These are phyloP conservation scores for Heliconius aoede DNA, from an alignment of 2,888 invertebrate genomes.

Conservation along the genomic window DNA sequence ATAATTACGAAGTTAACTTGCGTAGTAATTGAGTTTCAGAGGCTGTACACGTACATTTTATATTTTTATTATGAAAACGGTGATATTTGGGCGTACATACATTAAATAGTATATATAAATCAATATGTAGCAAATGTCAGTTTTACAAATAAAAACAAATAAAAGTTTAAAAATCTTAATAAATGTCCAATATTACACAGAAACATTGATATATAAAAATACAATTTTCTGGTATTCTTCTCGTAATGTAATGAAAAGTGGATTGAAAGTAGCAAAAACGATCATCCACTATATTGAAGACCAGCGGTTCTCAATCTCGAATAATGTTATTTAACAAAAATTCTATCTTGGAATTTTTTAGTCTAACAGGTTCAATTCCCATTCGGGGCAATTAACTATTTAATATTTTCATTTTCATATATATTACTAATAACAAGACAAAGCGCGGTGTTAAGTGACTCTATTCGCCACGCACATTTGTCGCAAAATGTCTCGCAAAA, in stretches of 20 bases:
- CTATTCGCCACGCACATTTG: too few relatives aligned
- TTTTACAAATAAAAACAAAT: background rate
- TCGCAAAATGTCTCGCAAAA: too few relatives aligned
- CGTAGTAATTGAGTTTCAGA: constrained; percentile 3
- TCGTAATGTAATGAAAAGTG: constrained; percentile 13
- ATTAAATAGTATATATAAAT: too few relatives aligned
- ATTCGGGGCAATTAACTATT: too few relatives aligned
- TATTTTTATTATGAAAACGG: background rate
- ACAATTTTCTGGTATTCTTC: constrained; percentile 16
- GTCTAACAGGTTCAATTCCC: too few relatives aligned
- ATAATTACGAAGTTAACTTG: constrained; percentile 24
- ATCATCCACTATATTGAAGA: background rate
- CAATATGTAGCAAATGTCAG: background rate
- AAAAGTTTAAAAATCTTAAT: background rate
- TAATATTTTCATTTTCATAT: too few relatives aligned
- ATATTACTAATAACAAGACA: too few relatives aligned
- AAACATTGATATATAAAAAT: background rate
- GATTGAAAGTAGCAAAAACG: constrained; percentile 25
- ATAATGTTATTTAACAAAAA: background rate
- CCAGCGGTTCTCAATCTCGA: constrained; percentile 1
- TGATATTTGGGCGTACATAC: too few relatives aligned
- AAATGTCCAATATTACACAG: background rate
- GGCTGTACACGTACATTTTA: background rate
- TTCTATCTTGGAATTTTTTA: background rate
- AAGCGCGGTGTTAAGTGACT: too few relatives aligned